These are phyloP conservation scores for Bothrops jararaca DNA, from an alignment of 2,113 vertebrate genomes.

Conservation along the genomic window DNA sequence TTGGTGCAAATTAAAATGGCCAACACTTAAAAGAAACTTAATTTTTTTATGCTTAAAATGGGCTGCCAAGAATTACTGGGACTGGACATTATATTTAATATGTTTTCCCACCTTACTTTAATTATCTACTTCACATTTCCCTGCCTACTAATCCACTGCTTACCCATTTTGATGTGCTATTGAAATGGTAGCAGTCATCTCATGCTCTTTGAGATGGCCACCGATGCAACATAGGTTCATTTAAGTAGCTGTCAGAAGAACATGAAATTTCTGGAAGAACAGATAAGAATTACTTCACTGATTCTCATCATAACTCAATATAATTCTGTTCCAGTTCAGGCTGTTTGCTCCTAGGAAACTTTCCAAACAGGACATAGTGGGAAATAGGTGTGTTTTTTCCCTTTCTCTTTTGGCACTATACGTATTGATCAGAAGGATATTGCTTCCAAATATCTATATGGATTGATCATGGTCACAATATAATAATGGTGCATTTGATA, in stretches of 20 bases:
- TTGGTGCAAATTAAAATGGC: not conserved
- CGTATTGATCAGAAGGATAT: not conserved
- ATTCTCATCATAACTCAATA: not conserved
- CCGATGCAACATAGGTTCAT: not conserved
- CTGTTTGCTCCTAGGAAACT: not conserved
- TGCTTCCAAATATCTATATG: not conserved
- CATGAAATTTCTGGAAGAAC: not conserved
- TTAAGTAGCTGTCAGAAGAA: not conserved
- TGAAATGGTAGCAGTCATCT: not conserved
- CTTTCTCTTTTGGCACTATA: not conserved
- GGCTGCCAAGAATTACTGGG: not conserved
- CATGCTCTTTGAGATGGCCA: not conserved
- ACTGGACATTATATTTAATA: not conserved
- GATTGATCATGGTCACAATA: not conserved
- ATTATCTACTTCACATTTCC: not conserved
- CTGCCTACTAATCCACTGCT: not conserved
- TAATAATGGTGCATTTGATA: not conserved
- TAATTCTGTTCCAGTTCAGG: not conserved
- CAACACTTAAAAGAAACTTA: not conserved
- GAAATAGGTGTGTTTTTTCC: not conserved
- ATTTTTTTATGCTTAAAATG: not conserved
- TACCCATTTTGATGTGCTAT: not conserved
- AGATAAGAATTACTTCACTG: not conserved
- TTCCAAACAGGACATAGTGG: not conserved
- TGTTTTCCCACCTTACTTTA: not conserved